phyloP scores from a whole-genome alignment of 2,888 invertebrate species.

The Didymodactylos carnosus region DNA sequence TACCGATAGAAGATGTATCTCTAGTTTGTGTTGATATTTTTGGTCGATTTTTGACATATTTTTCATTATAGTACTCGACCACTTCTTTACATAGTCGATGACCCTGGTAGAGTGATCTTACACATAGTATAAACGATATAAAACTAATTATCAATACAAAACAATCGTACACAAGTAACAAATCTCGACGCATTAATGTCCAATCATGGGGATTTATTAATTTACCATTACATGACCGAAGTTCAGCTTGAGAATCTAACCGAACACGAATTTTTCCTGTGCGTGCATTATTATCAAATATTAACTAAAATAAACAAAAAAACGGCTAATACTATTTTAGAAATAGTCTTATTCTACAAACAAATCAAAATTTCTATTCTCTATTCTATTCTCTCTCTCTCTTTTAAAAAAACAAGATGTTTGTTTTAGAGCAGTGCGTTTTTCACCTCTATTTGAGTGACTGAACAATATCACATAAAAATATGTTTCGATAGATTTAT shows the following conservation, averaged over 20 bases:
- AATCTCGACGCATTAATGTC: neutral
- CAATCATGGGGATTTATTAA: neutral
- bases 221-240: slow-evolving; percentile 38
- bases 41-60: neutral
- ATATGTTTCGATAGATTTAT: no score
- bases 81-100: slow-evolving; percentile 52
- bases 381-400: no score
- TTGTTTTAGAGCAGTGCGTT: no score
- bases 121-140: slow-evolving; percentile 62
- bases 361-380: no score
- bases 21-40: no score
- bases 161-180: slow-evolving; percentile 22
- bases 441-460: no score
- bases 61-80: neutral
- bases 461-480: no score
- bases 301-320: neutral
- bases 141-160: slow-evolving; percentile 32
- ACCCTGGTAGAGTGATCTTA: slow-evolving; percentile 69
- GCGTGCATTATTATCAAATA: neutral
- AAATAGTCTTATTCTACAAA: no score
- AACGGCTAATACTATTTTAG: no score
- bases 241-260: slow-evolving; percentile 58
- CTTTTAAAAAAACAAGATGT: no score
- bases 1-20: no score
- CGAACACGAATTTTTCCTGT: slow-evolving; percentile 40